Conservation (phyloP, 2,113 vertebrate species). For the Cyrtonyx montezumae region DNA sequence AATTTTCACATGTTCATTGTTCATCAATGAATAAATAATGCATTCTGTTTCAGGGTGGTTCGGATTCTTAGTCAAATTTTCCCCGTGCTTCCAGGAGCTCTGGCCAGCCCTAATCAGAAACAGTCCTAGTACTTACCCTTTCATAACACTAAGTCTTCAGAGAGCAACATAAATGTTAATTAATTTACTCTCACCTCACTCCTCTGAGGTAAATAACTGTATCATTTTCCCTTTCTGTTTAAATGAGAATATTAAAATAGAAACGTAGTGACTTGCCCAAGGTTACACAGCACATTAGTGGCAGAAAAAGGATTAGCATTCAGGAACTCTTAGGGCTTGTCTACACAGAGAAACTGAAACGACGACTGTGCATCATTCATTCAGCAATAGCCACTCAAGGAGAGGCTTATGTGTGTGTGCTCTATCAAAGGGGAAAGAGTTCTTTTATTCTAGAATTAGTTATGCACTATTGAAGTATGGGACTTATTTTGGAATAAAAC, state of each 20-base stretch:
- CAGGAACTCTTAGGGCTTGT: not conserved
- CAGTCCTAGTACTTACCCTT: not conserved
- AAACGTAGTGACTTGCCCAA: not conserved
- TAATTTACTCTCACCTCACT: constrained; percentile 3
- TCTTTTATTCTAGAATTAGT: not conserved
- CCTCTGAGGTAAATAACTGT: constrained; percentile 20
- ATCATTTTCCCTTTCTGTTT: constrained; percentile 16
- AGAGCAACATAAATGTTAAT: constrained; percentile 13
- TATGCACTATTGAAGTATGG: not conserved
- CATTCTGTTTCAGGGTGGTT: not conserved
- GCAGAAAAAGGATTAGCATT: not conserved
- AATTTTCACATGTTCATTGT: not conserved
- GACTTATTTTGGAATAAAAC: not conserved
- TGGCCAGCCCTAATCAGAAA: not conserved
- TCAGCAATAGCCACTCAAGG: not conserved
- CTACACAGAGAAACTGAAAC: not conserved
- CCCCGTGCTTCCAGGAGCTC: not conserved
- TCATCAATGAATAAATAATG: not conserved
- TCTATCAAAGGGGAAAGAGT: not conserved
- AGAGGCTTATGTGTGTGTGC: not conserved
- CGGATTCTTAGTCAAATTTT: constrained; percentile 21
- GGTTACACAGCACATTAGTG: not conserved
- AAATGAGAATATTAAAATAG: constrained; percentile 3
- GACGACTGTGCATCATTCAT: not conserved
- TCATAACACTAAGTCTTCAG: not conserved